A percentile compares a stretch with the other conserved stretches of the same genome.
These are phyloP conservation scores for Portevinia maculata DNA, from an alignment of 2,888 invertebrate genomes.

Conservation along the genomic window DNA sequence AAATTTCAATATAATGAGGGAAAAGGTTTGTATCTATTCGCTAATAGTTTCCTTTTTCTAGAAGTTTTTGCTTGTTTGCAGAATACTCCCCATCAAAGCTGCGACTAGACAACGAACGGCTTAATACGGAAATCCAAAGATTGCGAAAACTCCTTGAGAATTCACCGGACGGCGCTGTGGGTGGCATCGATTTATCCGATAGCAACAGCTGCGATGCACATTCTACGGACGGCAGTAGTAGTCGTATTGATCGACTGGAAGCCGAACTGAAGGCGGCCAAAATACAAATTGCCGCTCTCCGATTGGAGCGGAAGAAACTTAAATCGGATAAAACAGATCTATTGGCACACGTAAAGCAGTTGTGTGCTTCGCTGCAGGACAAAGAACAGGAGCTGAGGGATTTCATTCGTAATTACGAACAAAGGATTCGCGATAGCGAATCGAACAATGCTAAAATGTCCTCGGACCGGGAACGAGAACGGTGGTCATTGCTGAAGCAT, in stretches of 20 bases:
- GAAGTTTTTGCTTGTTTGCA: slow-evolving; percentile 12
- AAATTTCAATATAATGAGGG: slow-evolving; percentile 78
- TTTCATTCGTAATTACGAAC: slow-evolving; percentile 97
- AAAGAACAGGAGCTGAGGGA: slow-evolving; percentile 96
- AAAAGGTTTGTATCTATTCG: slow-evolving; percentile 71
- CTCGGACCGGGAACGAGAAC: slow-evolving; percentile 92
- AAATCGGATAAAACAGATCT: slow-evolving; percentile 97
- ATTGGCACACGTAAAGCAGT: slow-evolving; percentile 96
- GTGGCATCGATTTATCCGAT: slow-evolving; percentile 82
- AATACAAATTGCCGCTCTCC: slow-evolving; percentile 86
- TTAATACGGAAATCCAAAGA: slow-evolving; percentile 83
- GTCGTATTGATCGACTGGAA: slow-evolving; percentile 84
- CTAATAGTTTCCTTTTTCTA: slow-evolving; percentile 17
- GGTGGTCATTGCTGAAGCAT: slow-evolving; percentile 93
- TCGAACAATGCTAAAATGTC: slow-evolving; percentile 85
- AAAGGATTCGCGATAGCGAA: slow-evolving; percentile 92
- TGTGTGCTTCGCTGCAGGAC: slow-evolving; percentile 96
- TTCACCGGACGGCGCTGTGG: slow-evolving; percentile 85
- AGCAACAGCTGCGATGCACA: slow-evolving; percentile 82
- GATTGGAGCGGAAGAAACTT: slow-evolving; percentile 94
- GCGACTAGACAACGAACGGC: slow-evolving; percentile 89
- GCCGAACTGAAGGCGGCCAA: slow-evolving; percentile 82
- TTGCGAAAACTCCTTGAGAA: slow-evolving; percentile 83
- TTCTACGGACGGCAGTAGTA: slow-evolving; percentile 79
- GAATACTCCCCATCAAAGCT: slow-evolving; percentile 78